Evolutionary conservation across 1,140 invertebrate species (phyloP).

Genomic region (Hypsibius dujardini): DNA sequence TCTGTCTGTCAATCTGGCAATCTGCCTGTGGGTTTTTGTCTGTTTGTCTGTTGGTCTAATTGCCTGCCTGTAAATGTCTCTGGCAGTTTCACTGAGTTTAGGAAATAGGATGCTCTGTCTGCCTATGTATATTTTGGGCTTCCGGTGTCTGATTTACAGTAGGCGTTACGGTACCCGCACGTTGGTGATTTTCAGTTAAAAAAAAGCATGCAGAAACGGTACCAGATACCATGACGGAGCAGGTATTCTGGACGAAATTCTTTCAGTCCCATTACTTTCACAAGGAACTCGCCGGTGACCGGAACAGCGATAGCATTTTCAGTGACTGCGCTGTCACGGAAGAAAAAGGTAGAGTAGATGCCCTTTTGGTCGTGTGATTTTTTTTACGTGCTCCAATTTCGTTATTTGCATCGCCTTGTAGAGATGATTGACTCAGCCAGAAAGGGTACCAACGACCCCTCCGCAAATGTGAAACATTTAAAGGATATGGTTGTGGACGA

Average conservation of each 20-base stretch:
- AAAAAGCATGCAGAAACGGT: constrained; percentile 92
- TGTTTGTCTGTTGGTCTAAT: constrained; percentile 17
- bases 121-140: too few relatives aligned
- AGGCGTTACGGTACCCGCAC: too few relatives aligned
- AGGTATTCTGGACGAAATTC: constrained; percentile 97
- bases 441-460: constrained; percentile 53
- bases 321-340: constrained; percentile 89
- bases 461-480: constrained; percentile 60
- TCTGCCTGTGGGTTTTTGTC: background rate
- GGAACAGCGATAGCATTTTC: constrained; percentile 72
- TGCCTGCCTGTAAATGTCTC: too few relatives aligned
- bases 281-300: constrained; percentile 69
- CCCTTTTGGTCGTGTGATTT: too few relatives aligned
- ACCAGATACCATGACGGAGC: constrained; percentile 78
- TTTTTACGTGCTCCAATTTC: too few relatives aligned
- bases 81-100: too few relatives aligned
- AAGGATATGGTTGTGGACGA: constrained; percentile 55
- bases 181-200: too few relatives aligned
- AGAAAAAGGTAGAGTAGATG: constrained; percentile 59
- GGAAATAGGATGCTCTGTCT: too few relatives aligned
- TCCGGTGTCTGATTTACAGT: too few relatives aligned
- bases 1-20: too few relatives aligned
- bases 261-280: constrained; percentile 99
- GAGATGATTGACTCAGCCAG: too few relatives aligned
- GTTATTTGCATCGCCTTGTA: too few relatives aligned